Percentiles rank a stretch among this genome's conserved stretches.
Conservation (phyloP, 2,797 vertebrate species). For the Etheostoma nigrum region DNA sequence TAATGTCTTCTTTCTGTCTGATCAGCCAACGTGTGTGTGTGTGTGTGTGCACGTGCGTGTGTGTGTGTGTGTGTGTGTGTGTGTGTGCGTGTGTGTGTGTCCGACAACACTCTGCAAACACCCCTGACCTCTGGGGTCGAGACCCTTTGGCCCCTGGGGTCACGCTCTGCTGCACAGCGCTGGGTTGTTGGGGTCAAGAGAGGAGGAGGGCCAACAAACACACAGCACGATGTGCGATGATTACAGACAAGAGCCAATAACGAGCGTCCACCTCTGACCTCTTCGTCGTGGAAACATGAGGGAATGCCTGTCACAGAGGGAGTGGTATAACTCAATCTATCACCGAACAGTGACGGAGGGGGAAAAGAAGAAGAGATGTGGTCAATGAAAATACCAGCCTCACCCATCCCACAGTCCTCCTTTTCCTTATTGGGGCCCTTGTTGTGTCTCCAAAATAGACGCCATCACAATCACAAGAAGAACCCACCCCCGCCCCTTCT, state of each 20-base stretch:
- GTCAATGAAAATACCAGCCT: constrained; percentile 56
- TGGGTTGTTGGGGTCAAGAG: constrained; percentile 61
- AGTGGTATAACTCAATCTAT: constrained; percentile 76
- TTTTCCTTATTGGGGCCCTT: constrained; percentile 39
- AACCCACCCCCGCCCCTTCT: accelerated
- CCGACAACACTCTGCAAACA: constrained; percentile 63
- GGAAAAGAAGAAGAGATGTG: constrained; percentile 18
- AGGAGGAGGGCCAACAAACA: constrained; percentile 70
- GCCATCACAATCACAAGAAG: constrained; percentile 40
- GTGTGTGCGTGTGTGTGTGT: too few relatives aligned
- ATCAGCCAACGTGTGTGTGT: not conserved
- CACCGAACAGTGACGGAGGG: constrained; percentile 23
- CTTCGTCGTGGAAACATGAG: constrained; percentile 75
- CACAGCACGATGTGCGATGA: constrained; percentile 76
- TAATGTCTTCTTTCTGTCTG: constrained; percentile 7
- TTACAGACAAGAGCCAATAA: constrained; percentile 84
- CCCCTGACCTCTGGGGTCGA: constrained; percentile 65
- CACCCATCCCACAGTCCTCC: constrained; percentile 24
- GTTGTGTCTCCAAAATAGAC: constrained; percentile 51
- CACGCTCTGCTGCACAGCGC: constrained; percentile 54
- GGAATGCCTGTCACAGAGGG: constrained; percentile 77
- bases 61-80: too few relatives aligned
- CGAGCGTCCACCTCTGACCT: constrained; percentile 78
- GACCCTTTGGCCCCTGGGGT: constrained; percentile 56
- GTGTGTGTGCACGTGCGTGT: too few relatives aligned